Evolutionary conservation across 2,797 vertebrate species (phyloP), one percentile per base, ranked within the genome.

Genomic region (Bovichtus diacanthus): DNA sequence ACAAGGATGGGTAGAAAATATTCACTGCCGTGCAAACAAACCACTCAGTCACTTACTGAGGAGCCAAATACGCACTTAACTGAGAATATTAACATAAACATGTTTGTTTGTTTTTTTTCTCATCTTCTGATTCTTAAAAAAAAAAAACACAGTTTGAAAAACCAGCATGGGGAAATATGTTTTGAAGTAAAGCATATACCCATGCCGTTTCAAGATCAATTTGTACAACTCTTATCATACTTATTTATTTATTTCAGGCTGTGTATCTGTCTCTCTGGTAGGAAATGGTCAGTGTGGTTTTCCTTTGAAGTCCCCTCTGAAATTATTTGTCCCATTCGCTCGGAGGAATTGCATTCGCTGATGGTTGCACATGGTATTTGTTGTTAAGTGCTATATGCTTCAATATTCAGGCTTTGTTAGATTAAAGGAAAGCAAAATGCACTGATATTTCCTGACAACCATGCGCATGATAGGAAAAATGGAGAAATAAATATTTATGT

Each of bases 231-330:
- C 78, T 87, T 86, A 89, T 91, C 88, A 74, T 74, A 65, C 47
- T 85, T 83, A 82, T 87, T 86, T 86, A 84, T 84, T 85, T 86
- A 74, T 90, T 76, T 87, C 68, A 71, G 69, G 49, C 54, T 51
- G 70, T 55, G 64, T 76, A 69, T 81, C 62, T 73, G 64, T 75
- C 80, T 87, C 74, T 82, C 55, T 74, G 81, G 61, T 66, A 68
- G 82, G 81, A 90, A 90, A 86, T 71, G 90, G 90, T 89, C 91
- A 90, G 76, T 43, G 68, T 67, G 38, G 59, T 88, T 88, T 82
- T 74, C 60, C 92, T 94, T 94, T 94, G 94, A 95, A 92, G 92
- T 93, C 76, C 44, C 43, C 60, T 70, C 75, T 74, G 78, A 90
- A 91, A 93, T 90, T 59, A 89, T 91, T 84, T 88, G 88, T 91